Evolutionary conservation across 92 coral and sea anemone species (phyloP).

Genomic region (Chrysogorgia sp.): DNA sequence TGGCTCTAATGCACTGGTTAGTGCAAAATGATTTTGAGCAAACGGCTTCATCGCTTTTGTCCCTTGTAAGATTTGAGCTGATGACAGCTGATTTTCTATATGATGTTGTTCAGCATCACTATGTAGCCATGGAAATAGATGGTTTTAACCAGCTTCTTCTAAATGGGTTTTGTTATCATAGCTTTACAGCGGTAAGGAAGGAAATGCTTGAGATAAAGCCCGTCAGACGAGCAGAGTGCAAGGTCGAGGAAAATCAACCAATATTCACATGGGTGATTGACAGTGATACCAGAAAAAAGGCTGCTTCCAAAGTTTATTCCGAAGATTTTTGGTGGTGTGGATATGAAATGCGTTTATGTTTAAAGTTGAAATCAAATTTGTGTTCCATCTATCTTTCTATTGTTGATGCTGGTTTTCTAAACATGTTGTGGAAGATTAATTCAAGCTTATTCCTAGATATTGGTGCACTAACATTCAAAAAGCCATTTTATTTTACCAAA

Average conservation of each 20-base stretch:
- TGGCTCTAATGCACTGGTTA: background rate
- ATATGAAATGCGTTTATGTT: slow-evolving; percentile 1
- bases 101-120: slow-evolving; percentile 3
- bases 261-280: slow-evolving; percentile 16
- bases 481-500: too few relatives aligned
- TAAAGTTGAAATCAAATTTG: slow-evolving; percentile 7
- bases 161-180: slow-evolving; percentile 7
- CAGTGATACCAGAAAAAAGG: background rate
- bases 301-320: background rate
- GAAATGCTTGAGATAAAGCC: background rate
- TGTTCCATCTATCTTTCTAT: slow-evolving; percentile 11
- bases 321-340: slow-evolving; percentile 16
- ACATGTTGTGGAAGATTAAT: slow-evolving; percentile 2
- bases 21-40: too few relatives aligned
- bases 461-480: too few relatives aligned
- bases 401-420: background rate
- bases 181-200: background rate
- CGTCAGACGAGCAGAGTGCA: background rate
- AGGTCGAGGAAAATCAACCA: background rate
- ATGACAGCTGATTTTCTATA: background rate
- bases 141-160: background rate
- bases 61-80: background rate
- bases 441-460: background rate
- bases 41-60: background rate
- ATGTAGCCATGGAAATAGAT: background rate